Evolutionary conservation across 2,797 vertebrate species (phyloP).

Genomic region (Coilia nasus): DNA sequence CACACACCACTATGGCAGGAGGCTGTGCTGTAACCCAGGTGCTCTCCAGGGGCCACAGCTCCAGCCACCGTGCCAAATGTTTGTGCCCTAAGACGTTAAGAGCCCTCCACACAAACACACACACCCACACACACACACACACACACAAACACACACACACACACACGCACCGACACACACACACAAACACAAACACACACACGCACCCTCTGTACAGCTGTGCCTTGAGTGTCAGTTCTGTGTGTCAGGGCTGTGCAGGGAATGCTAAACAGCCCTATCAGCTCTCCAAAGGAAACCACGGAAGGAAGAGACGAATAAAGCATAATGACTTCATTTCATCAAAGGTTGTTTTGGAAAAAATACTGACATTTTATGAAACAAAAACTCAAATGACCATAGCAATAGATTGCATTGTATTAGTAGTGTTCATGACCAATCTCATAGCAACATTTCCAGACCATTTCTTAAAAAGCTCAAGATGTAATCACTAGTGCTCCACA

Average conservation of each 20-base stretch:
- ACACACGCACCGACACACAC: background rate
- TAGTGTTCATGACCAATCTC: background rate
- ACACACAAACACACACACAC: background rate
- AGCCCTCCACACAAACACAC: background rate
- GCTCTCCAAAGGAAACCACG: background rate
- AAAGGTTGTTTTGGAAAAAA: background rate
- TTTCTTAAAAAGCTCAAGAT: background rate
- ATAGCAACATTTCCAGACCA: background rate
- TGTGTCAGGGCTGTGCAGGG: background rate
- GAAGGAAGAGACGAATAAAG: background rate
- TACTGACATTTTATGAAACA: background rate
- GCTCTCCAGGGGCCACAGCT: slow-evolving; percentile 41
- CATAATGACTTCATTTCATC: background rate
- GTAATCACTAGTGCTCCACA: background rate
- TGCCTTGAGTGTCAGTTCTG: background rate
- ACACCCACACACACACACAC: background rate
- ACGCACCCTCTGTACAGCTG: background rate
- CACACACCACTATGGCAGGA: background rate
- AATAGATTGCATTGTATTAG: background rate
- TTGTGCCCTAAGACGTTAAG: background rate
- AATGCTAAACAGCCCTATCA: background rate
- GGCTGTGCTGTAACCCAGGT: slow-evolving; percentile 33
- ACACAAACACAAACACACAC: background rate
- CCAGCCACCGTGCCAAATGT: slow-evolving; percentile 38
- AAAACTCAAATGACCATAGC: background rate